phyloP scores from a whole-genome alignment of 92 coral and sea anemone genomes.

The Porites rus region DNA sequence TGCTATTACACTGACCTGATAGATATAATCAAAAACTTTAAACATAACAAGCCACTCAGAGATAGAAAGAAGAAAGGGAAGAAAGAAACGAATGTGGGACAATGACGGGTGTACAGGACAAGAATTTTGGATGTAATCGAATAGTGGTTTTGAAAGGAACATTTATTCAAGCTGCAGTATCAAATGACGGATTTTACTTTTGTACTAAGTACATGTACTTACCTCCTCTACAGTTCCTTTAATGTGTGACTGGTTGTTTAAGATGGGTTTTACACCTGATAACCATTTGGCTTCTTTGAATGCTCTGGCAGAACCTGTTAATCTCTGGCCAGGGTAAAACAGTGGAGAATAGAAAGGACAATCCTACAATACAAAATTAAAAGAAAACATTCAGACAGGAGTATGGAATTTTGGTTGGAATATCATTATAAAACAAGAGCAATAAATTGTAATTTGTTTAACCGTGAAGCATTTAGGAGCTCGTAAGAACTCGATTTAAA shows the following conservation, averaged over 20 bases:
- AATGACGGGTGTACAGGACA: too few relatives aligned
- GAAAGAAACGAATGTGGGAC: too few relatives aligned
- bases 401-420: too few relatives aligned
- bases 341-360: conserved; percentile 84
- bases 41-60: background rate
- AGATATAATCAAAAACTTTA: background rate
- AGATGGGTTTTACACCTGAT: conserved; percentile 81
- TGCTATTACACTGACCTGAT: conserved; percentile 72
- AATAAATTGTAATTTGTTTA: too few relatives aligned
- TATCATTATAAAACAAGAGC: too few relatives aligned
- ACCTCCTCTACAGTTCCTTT: conserved; percentile 88
- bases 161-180: too few relatives aligned
- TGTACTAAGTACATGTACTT: background rate
- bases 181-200: too few relatives aligned
- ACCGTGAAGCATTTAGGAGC: too few relatives aligned
- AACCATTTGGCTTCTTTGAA: conserved; percentile 88
- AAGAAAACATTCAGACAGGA: background rate
- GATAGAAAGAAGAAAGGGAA: background rate
- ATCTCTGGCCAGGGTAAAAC: conserved; percentile 84
- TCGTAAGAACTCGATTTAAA: too few relatives aligned
- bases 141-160: too few relatives aligned
- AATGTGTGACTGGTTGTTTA: conserved; percentile 73
- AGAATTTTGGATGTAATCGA: too few relatives aligned
- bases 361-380: conserved; percentile 47
- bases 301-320: conserved; percentile 81